A percentile compares a stretch with the other conserved stretches of the same genome.
These are phyloP conservation scores for Troilus luridus DNA, from an alignment of 2,888 invertebrate species.

Conservation along the genomic window DNA sequence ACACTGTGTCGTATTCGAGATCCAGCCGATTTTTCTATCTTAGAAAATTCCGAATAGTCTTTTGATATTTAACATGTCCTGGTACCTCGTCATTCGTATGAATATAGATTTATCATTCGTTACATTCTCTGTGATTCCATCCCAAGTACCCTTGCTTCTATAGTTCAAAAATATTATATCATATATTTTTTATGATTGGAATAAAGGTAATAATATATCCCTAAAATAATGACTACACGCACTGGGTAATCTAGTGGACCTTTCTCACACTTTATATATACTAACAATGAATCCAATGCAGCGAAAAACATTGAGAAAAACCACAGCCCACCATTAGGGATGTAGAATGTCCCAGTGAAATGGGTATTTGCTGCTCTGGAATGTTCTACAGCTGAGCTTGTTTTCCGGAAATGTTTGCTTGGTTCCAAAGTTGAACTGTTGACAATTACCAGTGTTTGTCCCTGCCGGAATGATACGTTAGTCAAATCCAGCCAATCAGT, in stretches of 20 bases:
- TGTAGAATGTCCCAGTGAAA: background rate
- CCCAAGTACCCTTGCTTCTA: too few species aligned
- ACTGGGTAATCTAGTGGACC: background rate
- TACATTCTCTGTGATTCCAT: too few species aligned
- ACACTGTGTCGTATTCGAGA: too few species aligned
- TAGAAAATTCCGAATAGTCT: too few species aligned
- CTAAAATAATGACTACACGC: background rate
- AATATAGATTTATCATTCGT: too few species aligned
- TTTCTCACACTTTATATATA: background rate
- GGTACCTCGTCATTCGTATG: too few species aligned
- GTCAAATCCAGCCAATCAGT: background rate
- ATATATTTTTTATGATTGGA: too few species aligned
- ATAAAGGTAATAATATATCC: background rate
- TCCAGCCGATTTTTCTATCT: too few species aligned
- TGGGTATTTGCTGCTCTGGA: background rate
- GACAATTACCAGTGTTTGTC: conserved; percentile 1
- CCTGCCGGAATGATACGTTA: background rate
- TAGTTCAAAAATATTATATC: background rate
- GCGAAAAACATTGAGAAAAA: background rate
- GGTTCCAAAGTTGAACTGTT: background rate
- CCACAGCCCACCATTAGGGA: background rate
- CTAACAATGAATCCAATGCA: background rate
- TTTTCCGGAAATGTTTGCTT: background rate
- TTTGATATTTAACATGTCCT: too few species aligned
- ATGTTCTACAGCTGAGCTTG: background rate